Percentiles rank a stretch among this genome's conserved stretches.
Evolutionary conservation across 2,888 invertebrate genomes (phyloP).

Genomic region (Linnaemya tessellans): DNA sequence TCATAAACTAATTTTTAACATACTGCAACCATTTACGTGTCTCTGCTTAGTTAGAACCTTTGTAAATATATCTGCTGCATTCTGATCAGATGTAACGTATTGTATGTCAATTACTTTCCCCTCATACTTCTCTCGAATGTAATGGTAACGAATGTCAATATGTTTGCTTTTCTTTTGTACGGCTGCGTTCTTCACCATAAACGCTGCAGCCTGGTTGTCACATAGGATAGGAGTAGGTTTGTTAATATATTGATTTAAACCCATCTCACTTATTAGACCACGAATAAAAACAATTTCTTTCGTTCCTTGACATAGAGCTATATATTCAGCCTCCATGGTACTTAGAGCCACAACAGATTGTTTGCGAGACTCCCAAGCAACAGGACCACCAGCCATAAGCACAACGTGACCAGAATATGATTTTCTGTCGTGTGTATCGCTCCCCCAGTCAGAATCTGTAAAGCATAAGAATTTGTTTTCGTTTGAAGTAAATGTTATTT

Average conservation of each 20-base stretch:
- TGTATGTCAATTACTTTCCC: slow-evolving; percentile 5
- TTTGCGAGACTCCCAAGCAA: slow-evolving; percentile 6
- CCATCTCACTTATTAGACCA: too few species aligned
- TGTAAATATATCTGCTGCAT: slow-evolving; percentile 45
- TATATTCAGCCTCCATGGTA: not conserved
- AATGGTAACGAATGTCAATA: slow-evolving; percentile 1
- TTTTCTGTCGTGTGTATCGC: not conserved
- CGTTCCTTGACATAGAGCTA: slow-evolving; percentile 2
- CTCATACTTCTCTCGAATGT: slow-evolving; percentile 8
- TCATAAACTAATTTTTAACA: slow-evolving; percentile 19
- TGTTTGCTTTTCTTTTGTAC: not conserved
- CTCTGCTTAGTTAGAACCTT: slow-evolving; percentile 41
- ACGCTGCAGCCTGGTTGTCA: slow-evolving; percentile 34
- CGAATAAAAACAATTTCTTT: not conserved
- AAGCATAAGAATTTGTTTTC: not conserved
- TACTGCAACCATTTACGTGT: slow-evolving; percentile 17
- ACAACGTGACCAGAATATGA: slow-evolving; percentile 2
- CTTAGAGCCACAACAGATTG: not conserved
- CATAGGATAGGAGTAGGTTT: slow-evolving; percentile 20
- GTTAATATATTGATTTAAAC: not conserved
- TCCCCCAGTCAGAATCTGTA: not conserved
- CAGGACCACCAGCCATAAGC: not conserved
- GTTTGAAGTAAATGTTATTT: not conserved
- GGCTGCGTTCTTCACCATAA: slow-evolving; percentile 18
- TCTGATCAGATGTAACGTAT: slow-evolving; percentile 24